phyloP scores from a whole-genome alignment of 2,888 invertebrate species.

The Heliconius cydno region DNA sequence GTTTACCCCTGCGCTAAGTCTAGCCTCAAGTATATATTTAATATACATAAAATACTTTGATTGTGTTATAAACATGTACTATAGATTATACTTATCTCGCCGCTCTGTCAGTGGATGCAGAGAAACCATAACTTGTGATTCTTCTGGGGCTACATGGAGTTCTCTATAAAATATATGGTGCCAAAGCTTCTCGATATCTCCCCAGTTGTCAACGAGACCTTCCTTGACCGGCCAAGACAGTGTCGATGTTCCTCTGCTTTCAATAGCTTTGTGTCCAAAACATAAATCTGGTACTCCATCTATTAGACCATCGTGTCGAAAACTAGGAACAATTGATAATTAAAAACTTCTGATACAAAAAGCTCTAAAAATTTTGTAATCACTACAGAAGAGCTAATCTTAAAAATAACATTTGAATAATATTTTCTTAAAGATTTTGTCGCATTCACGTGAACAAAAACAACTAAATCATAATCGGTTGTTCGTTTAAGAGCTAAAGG shows the following conservation, averaged over 20 bases:
- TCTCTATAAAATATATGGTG: conserved; percentile 93
- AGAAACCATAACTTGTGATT: conserved; percentile 89
- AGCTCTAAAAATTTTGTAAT: not conserved
- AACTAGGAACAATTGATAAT: conserved; percentile 30
- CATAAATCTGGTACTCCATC: conserved; percentile 75
- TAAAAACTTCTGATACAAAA: not conserved
- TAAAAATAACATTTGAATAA: too few species aligned
- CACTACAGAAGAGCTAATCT: too few species aligned
- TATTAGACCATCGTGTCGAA: conserved; percentile 51
- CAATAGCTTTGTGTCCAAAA: conserved; percentile 85
- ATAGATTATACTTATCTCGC: conserved; percentile 82
- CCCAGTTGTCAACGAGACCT: conserved; percentile 91
- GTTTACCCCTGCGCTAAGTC: too few species aligned
- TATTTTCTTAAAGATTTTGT: too few species aligned
- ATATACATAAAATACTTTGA: too few species aligned
- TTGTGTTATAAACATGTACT: too few species aligned
- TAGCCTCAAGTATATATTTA: too few species aligned
- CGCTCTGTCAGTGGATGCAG: conserved; percentile 92
- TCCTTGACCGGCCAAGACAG: conserved; percentile 90
- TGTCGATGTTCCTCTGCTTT: conserved; percentile 74
- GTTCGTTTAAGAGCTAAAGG: too few species aligned
- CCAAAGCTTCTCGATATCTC: conserved; percentile 95
- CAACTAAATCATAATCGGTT: too few species aligned
- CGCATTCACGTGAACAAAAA: too few species aligned
- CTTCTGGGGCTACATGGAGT: conserved; percentile 91